Percentiles rank a stretch among this genome's conserved stretches.
These are phyloP conservation scores for Enteromius fasciolatus DNA, from an alignment of 2,797 vertebrate species.

Conservation along the genomic window DNA sequence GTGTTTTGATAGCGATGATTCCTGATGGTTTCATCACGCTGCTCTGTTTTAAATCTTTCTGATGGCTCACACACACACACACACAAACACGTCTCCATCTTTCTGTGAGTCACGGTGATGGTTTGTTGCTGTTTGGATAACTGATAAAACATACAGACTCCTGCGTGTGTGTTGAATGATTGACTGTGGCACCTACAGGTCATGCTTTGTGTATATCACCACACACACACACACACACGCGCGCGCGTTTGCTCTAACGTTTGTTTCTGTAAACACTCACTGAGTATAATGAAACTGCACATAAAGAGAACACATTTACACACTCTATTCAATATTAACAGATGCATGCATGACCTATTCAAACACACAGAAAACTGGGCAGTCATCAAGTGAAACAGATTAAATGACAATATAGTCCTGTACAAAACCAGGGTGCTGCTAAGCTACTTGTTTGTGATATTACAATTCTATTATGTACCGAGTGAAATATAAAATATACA, in stretches of 20 bases:
- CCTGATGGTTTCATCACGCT: not conserved
- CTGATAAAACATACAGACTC: conserved; percentile 36
- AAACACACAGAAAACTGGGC: not conserved
- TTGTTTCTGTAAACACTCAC: conserved; percentile 14
- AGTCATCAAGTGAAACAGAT: not conserved
- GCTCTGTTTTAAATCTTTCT: conserved; percentile 43
- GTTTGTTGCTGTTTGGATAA: conserved; percentile 37
- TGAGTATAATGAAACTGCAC: not conserved
- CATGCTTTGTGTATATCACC: conserved; percentile 18
- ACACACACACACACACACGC: conserved; percentile 55
- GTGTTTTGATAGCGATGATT: conserved; percentile 20
- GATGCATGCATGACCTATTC: not conserved
- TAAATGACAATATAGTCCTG: not conserved
- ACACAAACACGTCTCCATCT: conserved; percentile 28
- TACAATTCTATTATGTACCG: not conserved
- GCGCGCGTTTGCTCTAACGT: not conserved
- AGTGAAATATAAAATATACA: not conserved
- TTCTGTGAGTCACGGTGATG: conserved; percentile 3
- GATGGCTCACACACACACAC: not conserved
- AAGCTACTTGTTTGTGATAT: not conserved
- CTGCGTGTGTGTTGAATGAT: conserved; percentile 11
- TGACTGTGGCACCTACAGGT: conserved; percentile 3
- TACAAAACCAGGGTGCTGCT: not conserved
- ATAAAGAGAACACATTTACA: not conserved
- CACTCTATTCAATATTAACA: not conserved